These are phyloP conservation scores for Oligia strigilis DNA, from an alignment of 2,888 invertebrate species.

Conservation along the genomic window DNA sequence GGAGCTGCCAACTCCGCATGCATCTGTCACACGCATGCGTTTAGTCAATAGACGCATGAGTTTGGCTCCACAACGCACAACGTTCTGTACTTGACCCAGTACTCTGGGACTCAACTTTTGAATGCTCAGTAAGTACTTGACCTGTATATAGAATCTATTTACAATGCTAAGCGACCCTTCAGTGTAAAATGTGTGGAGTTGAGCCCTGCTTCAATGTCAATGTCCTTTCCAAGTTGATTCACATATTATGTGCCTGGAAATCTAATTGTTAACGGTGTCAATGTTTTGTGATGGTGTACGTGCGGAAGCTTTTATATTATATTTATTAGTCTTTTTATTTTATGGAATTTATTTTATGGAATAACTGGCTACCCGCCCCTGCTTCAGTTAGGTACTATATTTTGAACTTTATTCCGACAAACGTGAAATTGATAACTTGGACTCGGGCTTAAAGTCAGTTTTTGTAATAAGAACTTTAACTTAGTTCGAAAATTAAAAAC, in stretches of 20 bases:
- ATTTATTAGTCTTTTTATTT: background rate
- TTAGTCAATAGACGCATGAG: constrained; percentile 24
- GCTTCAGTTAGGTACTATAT: too few relatives aligned
- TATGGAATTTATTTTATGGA: background rate
- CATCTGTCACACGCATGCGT: constrained; percentile 39
- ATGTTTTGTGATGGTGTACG: background rate
- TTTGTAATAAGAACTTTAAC: too few relatives aligned
- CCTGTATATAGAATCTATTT: constrained; percentile 60
- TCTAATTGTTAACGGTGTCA: constrained; percentile 4
- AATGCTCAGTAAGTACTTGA: constrained; percentile 56
- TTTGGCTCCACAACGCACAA: constrained; percentile 34
- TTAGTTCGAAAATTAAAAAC: too few relatives aligned
- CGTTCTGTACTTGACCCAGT: constrained; percentile 62
- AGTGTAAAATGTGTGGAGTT: constrained; percentile 26
- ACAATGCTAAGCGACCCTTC: constrained; percentile 51
- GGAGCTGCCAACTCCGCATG: constrained; percentile 13
- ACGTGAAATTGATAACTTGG: too few relatives aligned
- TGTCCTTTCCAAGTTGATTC: constrained; percentile 34
- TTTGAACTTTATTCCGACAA: too few relatives aligned
- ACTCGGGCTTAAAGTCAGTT: too few relatives aligned
- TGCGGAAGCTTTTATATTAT: background rate
- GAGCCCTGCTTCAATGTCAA: constrained; percentile 51
- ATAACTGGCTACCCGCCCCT: too few relatives aligned
- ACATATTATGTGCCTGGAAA: constrained; percentile 23
- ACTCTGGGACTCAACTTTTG: constrained; percentile 43